Base-by-base conservation (phyloP, 2,888 invertebrate species). In the Pollenia labialis region DNA sequence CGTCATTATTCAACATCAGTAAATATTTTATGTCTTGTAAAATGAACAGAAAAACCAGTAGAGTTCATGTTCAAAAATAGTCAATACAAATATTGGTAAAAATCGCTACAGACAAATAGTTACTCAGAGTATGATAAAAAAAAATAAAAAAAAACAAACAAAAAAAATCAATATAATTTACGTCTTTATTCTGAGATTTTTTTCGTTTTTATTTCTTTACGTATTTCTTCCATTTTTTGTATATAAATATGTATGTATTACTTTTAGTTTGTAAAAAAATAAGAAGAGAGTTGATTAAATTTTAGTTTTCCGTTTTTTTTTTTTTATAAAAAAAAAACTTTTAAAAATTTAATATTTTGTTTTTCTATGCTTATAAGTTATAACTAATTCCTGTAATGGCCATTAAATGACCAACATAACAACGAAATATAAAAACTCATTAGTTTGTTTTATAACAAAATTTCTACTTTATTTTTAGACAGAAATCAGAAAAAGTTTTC, bases 121-220 rank as follows among this genome's bases (percentile, higher is more conserved):
- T 46, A 46, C 44, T 7, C 11, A n/a, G 9, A 66, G 11, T 18
- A 40, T 40, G 9, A n/a, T 8, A 58, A 10, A 48, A 16, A 10
- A 23, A 1, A 12, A n/a, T 0, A 32, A 48, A 46, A 8, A 48
- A 66, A 23, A 58, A 58, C 32, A 50, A 23, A 11, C 42, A 44
- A 12, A 16, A 71, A 77, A 32, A 60, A 79, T 56, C 50, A 79
- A 68, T 68, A 69, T 74, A 81, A 50, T 46, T 74, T 81, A 74
- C 54, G 62, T 80, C 32, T 80, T 71, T 62, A 75, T 62, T 40
- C 60, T 40, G 58, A 6, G 32, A 0, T 32, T 32, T 32, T 6
- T 32, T 69, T 9, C 40, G 12, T 54, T 54, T 58, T 46, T 11
- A 44, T 9, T n/a, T 62, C 42, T 32, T 48, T 12, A 9, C 14